phyloP scores from a whole-genome alignment of 2,797 vertebrate genomes.

The Galagoides demidoff region DNA sequence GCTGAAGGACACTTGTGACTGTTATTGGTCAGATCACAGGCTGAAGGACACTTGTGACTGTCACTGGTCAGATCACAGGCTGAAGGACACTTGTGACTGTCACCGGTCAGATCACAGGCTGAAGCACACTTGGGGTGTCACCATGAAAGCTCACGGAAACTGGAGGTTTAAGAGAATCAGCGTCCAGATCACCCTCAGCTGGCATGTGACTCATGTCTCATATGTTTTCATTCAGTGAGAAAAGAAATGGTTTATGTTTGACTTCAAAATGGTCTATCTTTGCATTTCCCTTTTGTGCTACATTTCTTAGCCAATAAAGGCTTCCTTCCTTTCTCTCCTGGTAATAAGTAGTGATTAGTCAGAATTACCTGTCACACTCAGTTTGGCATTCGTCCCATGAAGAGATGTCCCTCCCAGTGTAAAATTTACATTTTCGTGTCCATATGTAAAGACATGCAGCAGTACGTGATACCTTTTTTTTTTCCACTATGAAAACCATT shows the following conservation, averaged over 20 bases:
- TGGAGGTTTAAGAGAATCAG: slow-evolving; percentile 56
- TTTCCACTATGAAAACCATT: slow-evolving; percentile 67
- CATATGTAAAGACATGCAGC: slow-evolving; percentile 67
- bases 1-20: not conserved
- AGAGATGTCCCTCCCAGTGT: slow-evolving; percentile 76
- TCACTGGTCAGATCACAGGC: not conserved
- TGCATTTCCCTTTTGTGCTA: slow-evolving; percentile 67
- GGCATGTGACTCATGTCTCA: slow-evolving; percentile 52
- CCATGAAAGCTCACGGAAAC: slow-evolving; percentile 8
- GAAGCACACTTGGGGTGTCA: not conserved
- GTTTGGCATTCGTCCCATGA: slow-evolving; percentile 81
- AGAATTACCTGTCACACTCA: slow-evolving; percentile 79
- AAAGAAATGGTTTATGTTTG: slow-evolving; percentile 62
- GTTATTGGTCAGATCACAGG: not conserved
- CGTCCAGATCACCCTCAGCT: slow-evolving; percentile 64
- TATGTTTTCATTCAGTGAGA: slow-evolving; percentile 13
- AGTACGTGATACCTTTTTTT: slow-evolving; percentile 64
- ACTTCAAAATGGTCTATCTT: slow-evolving; percentile 23
- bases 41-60: not conserved
- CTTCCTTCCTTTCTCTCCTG: slow-evolving; percentile 62
- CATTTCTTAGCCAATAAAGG: slow-evolving; percentile 76
- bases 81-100: too few relatives aligned
- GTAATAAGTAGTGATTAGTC: slow-evolving; percentile 79
- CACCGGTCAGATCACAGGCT: not conserved
- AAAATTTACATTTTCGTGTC: slow-evolving; percentile 83